phyloP scores from a whole-genome alignment of 2,797 vertebrate species.

The Iguana delicatissima region DNA sequence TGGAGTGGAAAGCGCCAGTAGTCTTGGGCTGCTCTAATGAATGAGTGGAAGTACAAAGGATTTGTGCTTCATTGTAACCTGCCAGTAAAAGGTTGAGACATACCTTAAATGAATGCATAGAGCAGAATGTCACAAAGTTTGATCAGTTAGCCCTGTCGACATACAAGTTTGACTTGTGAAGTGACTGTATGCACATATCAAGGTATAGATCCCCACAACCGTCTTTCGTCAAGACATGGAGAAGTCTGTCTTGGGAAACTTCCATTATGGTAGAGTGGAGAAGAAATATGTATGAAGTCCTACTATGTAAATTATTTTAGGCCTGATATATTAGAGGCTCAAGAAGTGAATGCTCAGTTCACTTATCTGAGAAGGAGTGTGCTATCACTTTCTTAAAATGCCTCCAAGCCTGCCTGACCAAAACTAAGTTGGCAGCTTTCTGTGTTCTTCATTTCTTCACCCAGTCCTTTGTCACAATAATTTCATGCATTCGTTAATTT shows the following conservation, averaged over 20 bases:
- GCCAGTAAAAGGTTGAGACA: background rate
- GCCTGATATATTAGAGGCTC: background rate
- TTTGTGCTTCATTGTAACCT: background rate
- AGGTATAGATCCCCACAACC: background rate
- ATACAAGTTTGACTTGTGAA: background rate
- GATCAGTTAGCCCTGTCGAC: background rate
- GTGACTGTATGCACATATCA: background rate
- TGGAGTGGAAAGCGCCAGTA: too few species aligned
- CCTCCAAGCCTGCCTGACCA: background rate
- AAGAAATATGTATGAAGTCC: background rate
- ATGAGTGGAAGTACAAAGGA: background rate
- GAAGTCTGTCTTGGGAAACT: background rate
- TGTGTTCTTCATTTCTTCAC: background rate
- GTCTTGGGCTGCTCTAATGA: background rate
- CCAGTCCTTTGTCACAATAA: background rate
- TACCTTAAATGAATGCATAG: background rate
- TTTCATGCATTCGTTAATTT: too few species aligned
- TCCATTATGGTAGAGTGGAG: background rate
- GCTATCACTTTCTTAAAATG: background rate
- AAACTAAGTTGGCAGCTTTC: background rate
- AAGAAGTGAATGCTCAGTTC: too few species aligned
- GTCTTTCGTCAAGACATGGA: background rate
- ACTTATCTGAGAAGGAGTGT: background rate
- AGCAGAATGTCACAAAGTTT: too few species aligned
- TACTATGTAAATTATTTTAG: background rate